phyloP scores from a whole-genome alignment of 2,888 invertebrate species.

The Acanthoscelides obtectus region DNA sequence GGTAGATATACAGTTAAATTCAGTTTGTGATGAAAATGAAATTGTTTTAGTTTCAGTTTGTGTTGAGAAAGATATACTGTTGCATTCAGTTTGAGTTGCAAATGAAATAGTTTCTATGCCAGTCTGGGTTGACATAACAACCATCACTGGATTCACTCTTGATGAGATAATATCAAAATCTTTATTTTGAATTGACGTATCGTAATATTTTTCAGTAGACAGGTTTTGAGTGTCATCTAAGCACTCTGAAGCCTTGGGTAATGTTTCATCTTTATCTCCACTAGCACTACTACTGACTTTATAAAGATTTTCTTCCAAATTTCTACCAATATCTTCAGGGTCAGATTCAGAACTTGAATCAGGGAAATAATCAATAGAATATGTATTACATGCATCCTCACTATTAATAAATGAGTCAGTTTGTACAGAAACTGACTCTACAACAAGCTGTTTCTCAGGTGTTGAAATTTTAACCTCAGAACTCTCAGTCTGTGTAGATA shows the following conservation, averaged over 20 bases:
- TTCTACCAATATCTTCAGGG: background rate
- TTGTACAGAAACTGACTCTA: background rate
- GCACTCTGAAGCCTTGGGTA: too few species aligned
- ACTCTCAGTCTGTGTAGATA: background rate
- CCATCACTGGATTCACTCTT: background rate
- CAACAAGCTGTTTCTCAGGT: background rate
- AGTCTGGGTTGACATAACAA: background rate
- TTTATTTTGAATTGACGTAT: background rate
- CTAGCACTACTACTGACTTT: too few species aligned
- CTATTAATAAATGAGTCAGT: background rate
- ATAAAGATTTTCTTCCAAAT: too few species aligned
- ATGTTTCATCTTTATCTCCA: too few species aligned
- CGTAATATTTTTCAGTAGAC: too few species aligned
- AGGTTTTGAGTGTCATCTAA: too few species aligned
- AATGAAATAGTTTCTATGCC: background rate
- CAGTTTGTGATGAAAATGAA: background rate
- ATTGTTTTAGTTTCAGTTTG: constrained; percentile 1
- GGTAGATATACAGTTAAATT: constrained; percentile 1
- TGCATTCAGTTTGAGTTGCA: background rate
- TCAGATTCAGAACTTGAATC: background rate
- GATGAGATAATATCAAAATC: background rate
- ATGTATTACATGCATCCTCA: background rate
- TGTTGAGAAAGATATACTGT: background rate
- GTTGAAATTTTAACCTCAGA: background rate
- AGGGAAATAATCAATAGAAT: background rate